phyloP scores from a whole-genome alignment of 2,888 invertebrate genomes.

The Nowickia ferox region DNA sequence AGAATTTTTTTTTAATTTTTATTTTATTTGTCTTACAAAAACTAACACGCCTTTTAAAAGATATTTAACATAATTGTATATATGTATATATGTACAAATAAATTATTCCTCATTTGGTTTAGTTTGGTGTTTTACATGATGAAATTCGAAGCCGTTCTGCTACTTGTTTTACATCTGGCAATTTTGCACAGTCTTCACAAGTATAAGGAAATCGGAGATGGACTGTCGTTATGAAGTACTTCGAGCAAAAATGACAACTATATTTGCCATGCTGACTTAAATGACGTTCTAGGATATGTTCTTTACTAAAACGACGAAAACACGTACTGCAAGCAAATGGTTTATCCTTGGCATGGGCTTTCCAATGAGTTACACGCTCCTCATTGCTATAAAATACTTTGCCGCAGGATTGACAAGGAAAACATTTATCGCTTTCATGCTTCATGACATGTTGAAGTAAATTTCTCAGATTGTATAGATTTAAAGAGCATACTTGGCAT shows the following conservation, averaged over 20 bases:
- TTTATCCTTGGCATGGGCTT: not conserved
- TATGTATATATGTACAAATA: too few relatives aligned
- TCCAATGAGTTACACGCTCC: not conserved
- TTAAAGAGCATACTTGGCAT: not conserved
- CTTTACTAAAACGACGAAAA: not conserved
- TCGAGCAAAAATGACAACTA: constrained; percentile 1
- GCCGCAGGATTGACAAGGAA: not conserved
- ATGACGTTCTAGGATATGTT: not conserved
- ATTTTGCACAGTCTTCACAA: not conserved
- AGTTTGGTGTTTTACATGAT: not conserved
- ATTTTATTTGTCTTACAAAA: too few relatives aligned
- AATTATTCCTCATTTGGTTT: constrained; percentile 3
- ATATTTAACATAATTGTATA: too few relatives aligned
- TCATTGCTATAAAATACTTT: not conserved
- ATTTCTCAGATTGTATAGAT: not conserved
- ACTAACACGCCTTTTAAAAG: too few relatives aligned
- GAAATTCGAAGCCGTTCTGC: not conserved
- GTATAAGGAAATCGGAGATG: not conserved
- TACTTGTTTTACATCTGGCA: not conserved
- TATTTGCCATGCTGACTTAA: not conserved
- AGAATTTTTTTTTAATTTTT: too few relatives aligned
- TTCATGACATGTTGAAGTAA: constrained; percentile 1
- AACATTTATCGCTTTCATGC: not conserved
- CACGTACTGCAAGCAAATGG: not conserved
- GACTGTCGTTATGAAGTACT: not conserved